Evolutionary conservation across 2,888 invertebrate genomes (phyloP), one percentile per base, ranked within the genome.

Genomic region (Helobdella robusta): DNA sequence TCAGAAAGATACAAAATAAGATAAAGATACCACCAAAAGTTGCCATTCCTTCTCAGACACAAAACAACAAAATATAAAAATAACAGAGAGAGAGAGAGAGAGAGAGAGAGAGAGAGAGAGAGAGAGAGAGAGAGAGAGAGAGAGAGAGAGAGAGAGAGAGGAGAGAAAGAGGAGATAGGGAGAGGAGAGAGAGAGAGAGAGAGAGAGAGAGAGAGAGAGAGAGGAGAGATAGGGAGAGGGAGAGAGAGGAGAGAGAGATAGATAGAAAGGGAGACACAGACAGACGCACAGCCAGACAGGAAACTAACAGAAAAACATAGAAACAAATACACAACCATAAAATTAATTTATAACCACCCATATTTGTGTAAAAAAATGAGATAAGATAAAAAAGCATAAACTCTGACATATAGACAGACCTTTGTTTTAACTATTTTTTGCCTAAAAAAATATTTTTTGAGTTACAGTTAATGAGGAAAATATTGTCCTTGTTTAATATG

Each of bases 211-310:
- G 23, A 20, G 52, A 52, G 52, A 20, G 23, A 20, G 52, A 52
- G 23, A 20, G 18, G 40, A 18, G 23, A 20, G 52, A 52, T 11
- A 20, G 23, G 23, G 52, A 52, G 52, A 20, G 23, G 23, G 52
- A 52, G 52, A 20, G 23, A 20, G 52, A 52, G 52, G 23, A 52
- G 23, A 52, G 23, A 40, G 40, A 52, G 52, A 52, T 18, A 52
- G 52, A 23, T 18, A 20, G 52, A 52, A 52, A 23, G 23, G 23
- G 52, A 52, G 52, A 23, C 6, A 20, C 6, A 52, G 52, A 20
- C 6, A 23, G 11, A 52, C 6, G 23, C 8, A 20, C 6, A 20
- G 52, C 6, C 6, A 20, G 52, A 52, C 6, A 23, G 20, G 11
- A 20, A n/a, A 20, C 11, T 18, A 8, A 52, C 15, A 52, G 52